phyloP scores from a whole-genome alignment of 2,797 vertebrate genomes.

The Nothura maculosa region DNA sequence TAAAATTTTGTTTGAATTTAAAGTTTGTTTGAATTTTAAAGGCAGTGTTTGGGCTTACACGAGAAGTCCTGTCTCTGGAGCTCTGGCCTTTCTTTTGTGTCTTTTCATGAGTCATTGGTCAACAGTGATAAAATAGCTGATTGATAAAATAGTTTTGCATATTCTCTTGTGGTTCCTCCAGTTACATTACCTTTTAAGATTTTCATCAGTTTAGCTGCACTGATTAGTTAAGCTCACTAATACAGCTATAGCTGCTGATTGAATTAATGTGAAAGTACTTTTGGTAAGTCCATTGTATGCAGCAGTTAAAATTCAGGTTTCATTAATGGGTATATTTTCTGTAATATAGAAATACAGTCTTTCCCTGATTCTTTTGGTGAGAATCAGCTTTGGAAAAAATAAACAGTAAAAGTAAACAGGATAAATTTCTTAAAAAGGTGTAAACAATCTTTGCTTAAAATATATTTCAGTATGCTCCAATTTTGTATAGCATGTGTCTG shows the following conservation, averaged over 20 bases:
- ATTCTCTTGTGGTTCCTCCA: not conserved
- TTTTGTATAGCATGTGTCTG: not conserved
- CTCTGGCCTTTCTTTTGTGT: not conserved
- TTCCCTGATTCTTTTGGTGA: not conserved
- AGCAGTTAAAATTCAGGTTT: not conserved
- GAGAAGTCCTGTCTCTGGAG: not conserved
- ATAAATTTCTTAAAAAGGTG: not conserved
- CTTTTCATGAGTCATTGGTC: not conserved
- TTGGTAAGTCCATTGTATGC: not conserved
- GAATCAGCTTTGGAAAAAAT: slow-evolving; percentile 11
- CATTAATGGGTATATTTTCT: not conserved
- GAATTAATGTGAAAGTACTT: not conserved
- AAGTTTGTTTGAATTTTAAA: not conserved
- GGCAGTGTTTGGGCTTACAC: not conserved
- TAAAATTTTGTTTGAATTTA: not conserved
- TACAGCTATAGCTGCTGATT: not conserved
- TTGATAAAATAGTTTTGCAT: not conserved
- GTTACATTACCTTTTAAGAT: not conserved
- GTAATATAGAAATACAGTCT: not conserved
- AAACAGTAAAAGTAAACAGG: not conserved
- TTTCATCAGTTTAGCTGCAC: not conserved
- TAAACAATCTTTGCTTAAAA: not conserved
- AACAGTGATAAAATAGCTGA: not conserved
- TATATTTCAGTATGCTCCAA: not conserved
- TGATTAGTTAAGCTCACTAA: not conserved